These are phyloP conservation scores for Empidonax traillii DNA, from an alignment of 2,113 vertebrate genomes.

Conservation along the genomic window DNA sequence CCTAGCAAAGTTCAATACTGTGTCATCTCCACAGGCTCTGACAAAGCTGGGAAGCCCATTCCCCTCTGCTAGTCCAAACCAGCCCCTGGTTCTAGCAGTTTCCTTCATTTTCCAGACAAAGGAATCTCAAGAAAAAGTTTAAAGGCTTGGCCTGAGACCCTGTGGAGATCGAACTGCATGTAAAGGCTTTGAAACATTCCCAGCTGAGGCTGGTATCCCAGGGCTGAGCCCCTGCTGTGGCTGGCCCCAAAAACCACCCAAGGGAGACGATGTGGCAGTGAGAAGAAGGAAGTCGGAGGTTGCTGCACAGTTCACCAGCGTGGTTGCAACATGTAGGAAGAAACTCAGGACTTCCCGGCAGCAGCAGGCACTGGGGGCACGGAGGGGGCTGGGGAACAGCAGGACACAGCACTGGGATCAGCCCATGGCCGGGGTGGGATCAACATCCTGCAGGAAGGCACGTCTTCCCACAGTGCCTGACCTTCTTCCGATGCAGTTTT, in stretches of 20 bases:
- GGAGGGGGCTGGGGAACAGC: not conserved
- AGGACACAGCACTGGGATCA: not conserved
- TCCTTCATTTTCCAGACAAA: not conserved
- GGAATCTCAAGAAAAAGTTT: not conserved
- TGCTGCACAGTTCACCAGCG: not conserved
- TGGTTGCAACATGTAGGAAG: not conserved
- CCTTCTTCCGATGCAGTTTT: slow-evolving; percentile 87
- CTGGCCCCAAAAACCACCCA: not conserved
- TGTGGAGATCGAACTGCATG: not conserved
- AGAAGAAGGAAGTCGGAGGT: slow-evolving; percentile 29
- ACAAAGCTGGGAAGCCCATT: not conserved
- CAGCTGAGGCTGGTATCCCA: not conserved
- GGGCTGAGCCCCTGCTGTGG: not conserved
- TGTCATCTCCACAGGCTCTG: not conserved
- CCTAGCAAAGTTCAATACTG: not conserved
- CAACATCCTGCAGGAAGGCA: fast-evolving
- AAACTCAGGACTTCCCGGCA: not conserved
- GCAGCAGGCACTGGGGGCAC: fast-evolving
- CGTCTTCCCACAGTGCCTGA: fast-evolving
- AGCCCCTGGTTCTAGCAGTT: not conserved
- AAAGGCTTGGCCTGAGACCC: not conserved
- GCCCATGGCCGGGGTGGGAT: fast-evolving
- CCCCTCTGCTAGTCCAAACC: not conserved
- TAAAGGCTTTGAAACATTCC: not conserved
- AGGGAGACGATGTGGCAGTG: not conserved